A percentile compares a stretch with the other conserved stretches of the same genome.
phyloP scores from a whole-genome alignment of 2,113 vertebrate genomes.

The Rallus limicola region DNA sequence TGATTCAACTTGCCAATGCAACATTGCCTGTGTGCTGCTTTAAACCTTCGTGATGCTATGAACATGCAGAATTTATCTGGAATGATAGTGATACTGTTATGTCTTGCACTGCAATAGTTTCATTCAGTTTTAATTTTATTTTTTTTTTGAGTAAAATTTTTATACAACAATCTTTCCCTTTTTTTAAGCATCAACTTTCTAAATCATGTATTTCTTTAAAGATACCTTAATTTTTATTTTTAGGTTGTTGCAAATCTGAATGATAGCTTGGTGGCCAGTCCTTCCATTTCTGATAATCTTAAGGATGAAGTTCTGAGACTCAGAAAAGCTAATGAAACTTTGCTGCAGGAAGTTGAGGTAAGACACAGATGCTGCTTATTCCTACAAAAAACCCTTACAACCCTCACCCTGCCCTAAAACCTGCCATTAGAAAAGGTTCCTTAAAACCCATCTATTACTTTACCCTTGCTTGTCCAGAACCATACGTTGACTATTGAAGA shows the following conservation, averaged over 20 bases:
- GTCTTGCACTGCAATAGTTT: neutral
- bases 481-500: slow-evolving; percentile 77
- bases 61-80: neutral
- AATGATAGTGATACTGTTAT: neutral
- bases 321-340: slow-evolving; percentile 77
- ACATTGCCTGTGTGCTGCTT: neutral
- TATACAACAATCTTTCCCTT: neutral
- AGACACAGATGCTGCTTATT: neutral
- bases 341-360: slow-evolving; percentile 86
- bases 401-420: rapidly evolving
- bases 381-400: neutral
- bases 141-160: neutral
- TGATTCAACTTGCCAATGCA: neutral
- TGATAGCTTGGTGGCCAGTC: slow-evolving; percentile 18
- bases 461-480: slow-evolving; percentile 60
- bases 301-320: slow-evolving; percentile 80
- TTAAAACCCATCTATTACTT: neutral
- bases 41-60: neutral
- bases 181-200: neutral
- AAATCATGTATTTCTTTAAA: neutral
- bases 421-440: neutral
- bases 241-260: slow-evolving; percentile 72
- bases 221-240: neutral
- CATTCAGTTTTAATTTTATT: neutral
- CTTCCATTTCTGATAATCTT: slow-evolving; percentile 32